Evolutionary conservation across 2,113 vertebrate species (phyloP).

Genomic region (Coregonus clupeaformis): DNA sequence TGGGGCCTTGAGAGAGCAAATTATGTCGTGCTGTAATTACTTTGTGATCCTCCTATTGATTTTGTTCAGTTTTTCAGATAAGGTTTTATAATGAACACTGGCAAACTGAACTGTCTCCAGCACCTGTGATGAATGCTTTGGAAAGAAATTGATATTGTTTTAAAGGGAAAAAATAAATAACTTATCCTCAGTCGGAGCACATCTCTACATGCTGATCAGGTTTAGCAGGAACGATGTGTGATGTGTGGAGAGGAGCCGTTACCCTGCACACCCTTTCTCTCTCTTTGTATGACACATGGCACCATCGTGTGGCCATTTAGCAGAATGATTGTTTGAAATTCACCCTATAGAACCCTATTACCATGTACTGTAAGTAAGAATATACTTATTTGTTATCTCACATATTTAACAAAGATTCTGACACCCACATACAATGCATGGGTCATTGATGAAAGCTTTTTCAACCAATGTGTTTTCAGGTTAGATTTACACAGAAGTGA

Average conservation of each 20-base stretch:
- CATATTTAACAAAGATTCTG: no score
- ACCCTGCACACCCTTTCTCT: not conserved
- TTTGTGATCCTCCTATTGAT: conserved; percentile 3
- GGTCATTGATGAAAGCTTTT: no score
- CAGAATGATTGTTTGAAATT: conserved; percentile 3
- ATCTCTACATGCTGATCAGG: no score
- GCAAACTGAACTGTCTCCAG: not conserved
- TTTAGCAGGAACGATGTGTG: not conserved
- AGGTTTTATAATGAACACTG: conserved; percentile 9
- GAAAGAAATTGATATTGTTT: not conserved
- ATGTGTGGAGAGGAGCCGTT: not conserved
- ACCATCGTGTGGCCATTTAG: conserved; percentile 70
- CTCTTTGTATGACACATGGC: conserved; percentile 60
- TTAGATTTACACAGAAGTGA: no score
- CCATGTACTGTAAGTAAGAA: no score
- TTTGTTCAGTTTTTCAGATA: not conserved
- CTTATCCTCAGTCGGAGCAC: not conserved
- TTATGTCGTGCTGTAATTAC: not conserved
- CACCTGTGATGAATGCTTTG: not conserved
- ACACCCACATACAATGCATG: no score
- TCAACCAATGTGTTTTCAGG: no score
- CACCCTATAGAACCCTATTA: no score
- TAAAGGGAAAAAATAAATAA: conserved; percentile 13
- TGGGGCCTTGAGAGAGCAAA: not conserved
- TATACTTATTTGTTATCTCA: no score